Percentiles rank a stretch among this genome's conserved stretches.
Evolutionary conservation across 92 coral and sea anemone species (phyloP).

Genomic region (Epizoanthus rinbou): DNA sequence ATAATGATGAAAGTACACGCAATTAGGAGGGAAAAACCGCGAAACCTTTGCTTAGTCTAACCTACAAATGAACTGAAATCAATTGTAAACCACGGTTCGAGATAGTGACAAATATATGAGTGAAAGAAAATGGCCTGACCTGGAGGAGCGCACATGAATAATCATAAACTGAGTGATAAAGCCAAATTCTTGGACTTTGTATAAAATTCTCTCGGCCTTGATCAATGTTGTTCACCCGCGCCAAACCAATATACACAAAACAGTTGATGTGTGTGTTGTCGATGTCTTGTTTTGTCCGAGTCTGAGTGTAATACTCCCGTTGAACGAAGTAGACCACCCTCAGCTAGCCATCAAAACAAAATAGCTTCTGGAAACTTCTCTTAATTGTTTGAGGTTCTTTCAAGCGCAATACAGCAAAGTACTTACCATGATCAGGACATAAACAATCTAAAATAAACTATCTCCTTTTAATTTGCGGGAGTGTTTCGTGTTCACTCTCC

Average conservation of each 20-base stretch:
- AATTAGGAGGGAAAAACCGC: slow-evolving; percentile 2
- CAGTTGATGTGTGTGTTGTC: slow-evolving; percentile 11
- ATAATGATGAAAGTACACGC: neutral
- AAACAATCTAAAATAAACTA: neutral
- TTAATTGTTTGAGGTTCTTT: slow-evolving; percentile 25
- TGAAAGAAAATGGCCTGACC: slow-evolving; percentile 6
- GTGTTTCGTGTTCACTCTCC: neutral
- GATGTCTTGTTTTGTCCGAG: slow-evolving; percentile 20
- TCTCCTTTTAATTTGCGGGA: neutral
- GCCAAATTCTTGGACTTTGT: neutral
- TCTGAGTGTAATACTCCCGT: slow-evolving; percentile 7
- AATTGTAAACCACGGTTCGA: neutral
- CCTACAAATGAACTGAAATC: neutral
- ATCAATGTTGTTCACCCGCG: neutral
- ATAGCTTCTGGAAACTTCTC: slow-evolving; percentile 41
- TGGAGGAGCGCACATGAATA: neutral
- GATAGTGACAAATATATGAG: neutral
- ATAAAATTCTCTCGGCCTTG: no score
- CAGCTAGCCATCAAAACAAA: slow-evolving; percentile 25
- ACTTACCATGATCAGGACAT: neutral
- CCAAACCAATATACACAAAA: neutral
- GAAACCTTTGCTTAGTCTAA: slow-evolving; percentile 1
- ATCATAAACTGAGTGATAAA: neutral
- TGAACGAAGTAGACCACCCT: slow-evolving; percentile 1
- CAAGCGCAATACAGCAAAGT: slow-evolving; percentile 10